Percentiles rank a stretch among this genome's conserved stretches.
phyloP scores from a whole-genome alignment of 2,113 vertebrate species.

The Dicerorhinus sumatrensis region DNA sequence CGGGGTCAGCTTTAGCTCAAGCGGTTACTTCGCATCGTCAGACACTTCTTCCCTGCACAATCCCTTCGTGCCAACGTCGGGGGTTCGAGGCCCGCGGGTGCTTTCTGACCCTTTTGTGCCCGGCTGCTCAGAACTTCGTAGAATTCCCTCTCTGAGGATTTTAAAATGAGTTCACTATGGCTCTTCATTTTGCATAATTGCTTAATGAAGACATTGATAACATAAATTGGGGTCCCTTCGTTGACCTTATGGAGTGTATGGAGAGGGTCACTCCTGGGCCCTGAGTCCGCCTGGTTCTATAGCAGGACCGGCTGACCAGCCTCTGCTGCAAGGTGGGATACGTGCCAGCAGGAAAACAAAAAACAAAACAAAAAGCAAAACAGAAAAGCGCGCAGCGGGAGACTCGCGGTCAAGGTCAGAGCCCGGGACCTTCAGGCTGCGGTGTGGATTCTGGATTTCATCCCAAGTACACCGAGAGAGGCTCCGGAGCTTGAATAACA shows the following conservation, averaged over 20 bases:
- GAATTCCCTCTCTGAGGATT: accelerated
- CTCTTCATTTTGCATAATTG: neutral
- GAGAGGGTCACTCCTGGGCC: neutral
- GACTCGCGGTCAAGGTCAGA: neutral
- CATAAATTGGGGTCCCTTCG: neutral
- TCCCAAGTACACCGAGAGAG: neutral
- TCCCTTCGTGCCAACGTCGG: neutral
- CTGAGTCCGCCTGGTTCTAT: accelerated
- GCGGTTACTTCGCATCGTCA: neutral
- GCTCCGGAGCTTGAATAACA: neutral
- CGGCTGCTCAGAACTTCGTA: accelerated
- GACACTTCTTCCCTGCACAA: too few species aligned
- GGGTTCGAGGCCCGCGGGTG: slow-evolving; percentile 29
- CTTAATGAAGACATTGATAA: neutral
- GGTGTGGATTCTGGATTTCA: neutral
- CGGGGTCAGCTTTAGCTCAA: slow-evolving; percentile 13
- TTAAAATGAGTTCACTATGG: neutral
- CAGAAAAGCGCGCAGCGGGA: neutral
- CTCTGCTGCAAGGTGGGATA: accelerated
- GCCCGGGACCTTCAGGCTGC: neutral
- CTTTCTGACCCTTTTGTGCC: slow-evolving; percentile 29
- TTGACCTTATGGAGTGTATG: neutral
- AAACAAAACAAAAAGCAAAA: too few species aligned
- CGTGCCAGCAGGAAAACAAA: too few species aligned
- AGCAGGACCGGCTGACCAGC: too few species aligned